These are phyloP conservation scores for Holacanthus passer DNA, from an alignment of 2,113 vertebrate genomes.

Conservation along the genomic window DNA sequence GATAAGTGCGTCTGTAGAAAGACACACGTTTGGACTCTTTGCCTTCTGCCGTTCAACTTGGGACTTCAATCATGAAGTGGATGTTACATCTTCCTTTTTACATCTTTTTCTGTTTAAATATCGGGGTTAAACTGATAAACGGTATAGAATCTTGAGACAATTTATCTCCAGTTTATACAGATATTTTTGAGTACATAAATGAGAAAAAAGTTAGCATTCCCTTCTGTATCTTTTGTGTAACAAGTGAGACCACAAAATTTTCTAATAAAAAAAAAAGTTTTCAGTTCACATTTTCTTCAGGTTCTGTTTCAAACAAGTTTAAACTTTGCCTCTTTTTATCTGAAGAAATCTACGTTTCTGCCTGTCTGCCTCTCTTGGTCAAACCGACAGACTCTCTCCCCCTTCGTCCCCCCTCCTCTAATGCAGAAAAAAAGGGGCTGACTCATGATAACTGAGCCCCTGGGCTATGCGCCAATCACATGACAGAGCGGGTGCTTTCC, in stretches of 20 bases:
- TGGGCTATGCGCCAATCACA: slow-evolving; percentile 67
- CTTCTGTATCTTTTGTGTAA: slow-evolving; percentile 64
- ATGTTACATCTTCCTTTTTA: slow-evolving; percentile 1
- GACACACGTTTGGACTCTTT: slow-evolving; percentile 11
- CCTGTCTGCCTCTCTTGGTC: neutral
- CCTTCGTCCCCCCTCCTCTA: slow-evolving; percentile 28
- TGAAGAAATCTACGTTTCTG: neutral
- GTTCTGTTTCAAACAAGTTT: neutral
- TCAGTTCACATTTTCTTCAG: slow-evolving; percentile 16
- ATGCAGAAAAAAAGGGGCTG: slow-evolving; percentile 64
- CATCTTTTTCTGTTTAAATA: neutral
- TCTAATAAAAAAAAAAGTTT: slow-evolving; percentile 79
- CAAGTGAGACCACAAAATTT: slow-evolving; percentile 60
- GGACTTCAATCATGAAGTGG: neutral
- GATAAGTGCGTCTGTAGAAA: slow-evolving; percentile 17
- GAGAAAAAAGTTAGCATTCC: slow-evolving; percentile 61
- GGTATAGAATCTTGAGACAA: slow-evolving; percentile 21
- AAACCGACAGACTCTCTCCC: neutral
- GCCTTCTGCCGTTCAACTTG: slow-evolving; percentile 40
- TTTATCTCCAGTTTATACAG: slow-evolving; percentile 67
- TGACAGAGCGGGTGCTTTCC: slow-evolving; percentile 40
- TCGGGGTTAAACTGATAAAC: slow-evolving; percentile 13
- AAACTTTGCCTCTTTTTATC: neutral
- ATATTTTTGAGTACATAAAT: slow-evolving; percentile 73
- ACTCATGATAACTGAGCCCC: slow-evolving; percentile 68